Evolutionary conservation across 2,888 invertebrate genomes (phyloP).

Genomic region (Chaetoderma sp.): DNA sequence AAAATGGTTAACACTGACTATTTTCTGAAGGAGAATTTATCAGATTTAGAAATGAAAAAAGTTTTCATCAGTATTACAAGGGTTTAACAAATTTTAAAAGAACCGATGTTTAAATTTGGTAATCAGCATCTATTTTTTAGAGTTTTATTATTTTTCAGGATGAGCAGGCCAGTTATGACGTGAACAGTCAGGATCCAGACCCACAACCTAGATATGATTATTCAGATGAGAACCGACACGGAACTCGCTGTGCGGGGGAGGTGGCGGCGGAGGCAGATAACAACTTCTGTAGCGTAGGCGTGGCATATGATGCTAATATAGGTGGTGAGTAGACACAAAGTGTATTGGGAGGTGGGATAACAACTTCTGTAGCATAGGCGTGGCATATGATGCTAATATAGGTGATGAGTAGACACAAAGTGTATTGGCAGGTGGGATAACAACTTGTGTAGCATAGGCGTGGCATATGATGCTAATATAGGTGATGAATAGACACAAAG

Average conservation of each 20-base stretch:
- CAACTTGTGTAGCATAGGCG: conserved; percentile 92
- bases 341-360: conserved; percentile 88
- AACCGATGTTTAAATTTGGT: too few species aligned
- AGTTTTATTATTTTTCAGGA: too few species aligned
- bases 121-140: too few species aligned
- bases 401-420: conserved; percentile 78
- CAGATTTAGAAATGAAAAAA: too few species aligned
- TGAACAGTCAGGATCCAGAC: conserved; percentile 94
- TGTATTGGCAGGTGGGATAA: too few species aligned
- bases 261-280: conserved; percentile 98
- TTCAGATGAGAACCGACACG: conserved; percentile 88
- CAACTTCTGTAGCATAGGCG: conserved; percentile 92
- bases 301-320: conserved; percentile 94
- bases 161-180: conserved; percentile 94
- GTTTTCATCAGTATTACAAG: too few species aligned
- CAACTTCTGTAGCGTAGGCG: conserved; percentile 92
- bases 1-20: too few species aligned
- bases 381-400: conserved; percentile 94
- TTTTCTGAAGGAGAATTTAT: too few species aligned
- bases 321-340: too few species aligned
- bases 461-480: conserved; percentile 94
- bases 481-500: too few species aligned
- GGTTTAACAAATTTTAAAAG: too few species aligned
- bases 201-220: conserved; percentile 98
- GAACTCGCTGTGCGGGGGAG: conserved; percentile 95